Evolutionary conservation across 37 sponge, comb jelly and placozoan species (phyloP), one percentile per base, ranked within the genome.

Genomic region (Diacarnus erythraeanus): DNA sequence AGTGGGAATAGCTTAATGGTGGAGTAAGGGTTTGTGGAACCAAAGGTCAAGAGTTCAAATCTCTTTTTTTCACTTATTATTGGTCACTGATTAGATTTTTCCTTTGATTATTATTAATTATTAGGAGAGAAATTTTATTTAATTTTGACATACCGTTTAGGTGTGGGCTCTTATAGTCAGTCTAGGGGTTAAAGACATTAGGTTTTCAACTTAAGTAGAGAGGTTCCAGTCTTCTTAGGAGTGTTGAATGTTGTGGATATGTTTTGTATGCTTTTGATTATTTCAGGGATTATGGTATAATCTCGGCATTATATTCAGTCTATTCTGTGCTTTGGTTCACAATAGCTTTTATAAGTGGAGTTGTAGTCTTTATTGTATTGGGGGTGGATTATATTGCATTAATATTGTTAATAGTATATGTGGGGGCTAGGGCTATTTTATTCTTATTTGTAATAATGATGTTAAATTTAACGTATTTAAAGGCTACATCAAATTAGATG

Each of bases 371-470:
- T 85, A 90, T 90, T 76, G 74, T 84, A n/a, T 80, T 90, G 38
- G 81, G 80, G 38, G 85, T 90, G 26, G 90, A 90, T 23, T 90
- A 85, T 90, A 43, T 90, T 38, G 90, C 86, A 12, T 68, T 84
- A 54, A 80, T 90, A 58, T 90, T 85, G 56, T 90, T 84, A 80
- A 90, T 90, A 33, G 86, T 90, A 29, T 90, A 90, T 85, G 90
- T 90, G 15, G 90, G 90, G 41, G 90, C 87, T 22, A 90, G 84
- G 79, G 90, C 90, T 21, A 85, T 90, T 66, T 85, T 90, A 80
- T 90, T 90, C 80, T 84, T 90, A 79, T 90, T 90, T 85, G 90
- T 90, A 42, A 85, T 90, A 75, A 90, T 90, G 90, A 90, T 90
- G 90, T 80, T 90, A 70, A 90, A 90, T 90, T 84, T 90, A 66